Percentiles rank a stretch among this genome's conserved stretches.
phyloP scores from a whole-genome alignment of 2,888 invertebrate genomes.

The Venusia cambrica region DNA sequence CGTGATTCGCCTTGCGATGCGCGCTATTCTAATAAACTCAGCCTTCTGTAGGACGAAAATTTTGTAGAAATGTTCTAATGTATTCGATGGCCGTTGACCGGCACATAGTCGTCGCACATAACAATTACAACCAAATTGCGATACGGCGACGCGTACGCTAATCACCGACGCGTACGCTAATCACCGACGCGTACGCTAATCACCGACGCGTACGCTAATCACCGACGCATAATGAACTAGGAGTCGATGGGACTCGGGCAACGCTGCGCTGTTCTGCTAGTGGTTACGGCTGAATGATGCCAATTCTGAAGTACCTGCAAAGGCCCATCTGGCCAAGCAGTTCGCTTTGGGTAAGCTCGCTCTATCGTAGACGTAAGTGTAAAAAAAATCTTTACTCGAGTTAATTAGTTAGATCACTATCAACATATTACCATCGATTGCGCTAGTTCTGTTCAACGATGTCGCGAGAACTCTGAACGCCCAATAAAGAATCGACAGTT shows the following conservation, averaged over 20 bases:
- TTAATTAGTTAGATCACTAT: constrained; percentile 55
- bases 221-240: too few relatives aligned
- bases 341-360: too few relatives aligned
- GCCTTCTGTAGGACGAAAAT: constrained; percentile 81
- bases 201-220: too few relatives aligned
- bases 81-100: constrained; percentile 78
- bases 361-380: too few relatives aligned
- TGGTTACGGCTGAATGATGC: too few relatives aligned
- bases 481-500: constrained; percentile 71
- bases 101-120: constrained; percentile 50
- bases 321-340: too few relatives aligned
- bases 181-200: too few relatives aligned
- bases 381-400: too few relatives aligned
- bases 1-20: constrained; percentile 73
- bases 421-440: constrained; percentile 55
- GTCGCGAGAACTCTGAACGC: constrained; percentile 57
- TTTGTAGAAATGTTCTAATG: constrained; percentile 80
- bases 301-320: too few relatives aligned
- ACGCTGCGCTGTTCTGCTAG: too few relatives aligned
- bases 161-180: constrained; percentile 2
- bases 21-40: constrained; percentile 77
- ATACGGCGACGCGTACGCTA: constrained; percentile 20
- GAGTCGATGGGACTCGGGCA: too few relatives aligned
- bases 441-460: constrained; percentile 48
- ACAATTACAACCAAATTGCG: constrained; percentile 45